These are phyloP conservation scores for Premnoplex brunnescens DNA, from an alignment of 2,797 vertebrate genomes.

Conservation along the genomic window DNA sequence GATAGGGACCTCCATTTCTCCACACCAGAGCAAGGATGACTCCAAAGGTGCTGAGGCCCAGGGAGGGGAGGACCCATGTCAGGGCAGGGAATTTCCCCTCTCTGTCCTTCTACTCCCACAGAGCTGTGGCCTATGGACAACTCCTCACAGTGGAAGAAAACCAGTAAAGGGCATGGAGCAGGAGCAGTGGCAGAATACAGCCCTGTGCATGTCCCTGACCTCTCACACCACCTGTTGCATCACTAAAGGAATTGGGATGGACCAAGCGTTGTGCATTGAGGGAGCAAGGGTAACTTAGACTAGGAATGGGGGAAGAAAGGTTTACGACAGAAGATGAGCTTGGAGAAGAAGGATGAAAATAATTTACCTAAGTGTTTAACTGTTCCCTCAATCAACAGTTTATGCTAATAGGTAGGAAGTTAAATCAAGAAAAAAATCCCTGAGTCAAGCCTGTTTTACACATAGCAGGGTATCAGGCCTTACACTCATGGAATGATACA, in stretches of 20 bases:
- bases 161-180: neutral
- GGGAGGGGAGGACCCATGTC: fast-evolving
- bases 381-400: neutral
- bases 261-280: fast-evolving
- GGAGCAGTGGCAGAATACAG: neutral
- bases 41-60: neutral
- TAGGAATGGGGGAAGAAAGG: neutral
- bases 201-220: fast-evolving
- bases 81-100: neutral
- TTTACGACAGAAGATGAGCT: neutral
- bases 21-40: neutral
- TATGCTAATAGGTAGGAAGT: neutral
- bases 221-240: neutral
- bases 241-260: neutral
- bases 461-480: neutral
- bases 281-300: neutral
- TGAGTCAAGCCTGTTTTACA: neutral
- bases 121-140: neutral
- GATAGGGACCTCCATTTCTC: neutral
- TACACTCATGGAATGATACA: neutral
- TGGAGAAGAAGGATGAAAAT: neutral
- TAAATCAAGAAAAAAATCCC: neutral
- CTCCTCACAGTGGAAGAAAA: neutral
- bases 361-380: neutral
- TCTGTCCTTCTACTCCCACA: neutral